Conservation (phyloP, 2,888 invertebrate species). For the Leptodirus hochenwartii region DNA sequence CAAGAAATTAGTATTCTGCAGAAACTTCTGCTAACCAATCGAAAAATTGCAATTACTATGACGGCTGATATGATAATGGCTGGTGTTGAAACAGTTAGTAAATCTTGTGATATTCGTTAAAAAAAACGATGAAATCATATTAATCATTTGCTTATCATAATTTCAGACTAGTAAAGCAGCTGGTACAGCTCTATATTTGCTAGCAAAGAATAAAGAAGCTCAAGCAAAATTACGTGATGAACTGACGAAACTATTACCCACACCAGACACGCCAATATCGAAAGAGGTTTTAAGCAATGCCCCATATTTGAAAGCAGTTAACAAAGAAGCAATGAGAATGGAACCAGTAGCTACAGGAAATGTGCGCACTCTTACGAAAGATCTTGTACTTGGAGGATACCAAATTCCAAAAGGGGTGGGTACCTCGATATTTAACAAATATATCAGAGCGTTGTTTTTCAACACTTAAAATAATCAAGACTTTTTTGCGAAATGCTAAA, state of each 20-base stretch:
- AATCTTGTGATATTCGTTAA: not conserved
- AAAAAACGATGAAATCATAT: not conserved
- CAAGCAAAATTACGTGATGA: slow-evolving; percentile 28
- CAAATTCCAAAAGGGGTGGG: slow-evolving; percentile 25
- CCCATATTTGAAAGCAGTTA: slow-evolving; percentile 39
- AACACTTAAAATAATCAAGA: too few relatives aligned
- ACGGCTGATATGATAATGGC: slow-evolving; percentile 46
- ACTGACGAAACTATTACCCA: slow-evolving; percentile 17
- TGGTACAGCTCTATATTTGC: slow-evolving; percentile 25
- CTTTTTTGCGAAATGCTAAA: too few relatives aligned
- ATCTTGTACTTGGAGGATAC: slow-evolving; percentile 23
- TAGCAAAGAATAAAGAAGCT: slow-evolving; percentile 26
- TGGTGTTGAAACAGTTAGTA: slow-evolving; percentile 45
- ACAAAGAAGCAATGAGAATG: slow-evolving; percentile 39
- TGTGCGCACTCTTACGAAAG: slow-evolving; percentile 17
- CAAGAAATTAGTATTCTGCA: too few relatives aligned
- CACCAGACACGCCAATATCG: slow-evolving; percentile 20
- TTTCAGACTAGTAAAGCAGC: slow-evolving; percentile 29
- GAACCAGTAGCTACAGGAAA: slow-evolving; percentile 18
- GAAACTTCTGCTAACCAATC: slow-evolving; percentile 30
- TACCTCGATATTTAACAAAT: too few relatives aligned
- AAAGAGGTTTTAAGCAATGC: slow-evolving; percentile 22
- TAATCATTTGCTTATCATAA: not conserved
- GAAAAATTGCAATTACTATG: slow-evolving; percentile 39
- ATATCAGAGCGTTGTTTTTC: too few relatives aligned